Evolutionary conservation across 2,888 invertebrate genomes (phyloP).

Genomic region (Gerris lacustris): DNA sequence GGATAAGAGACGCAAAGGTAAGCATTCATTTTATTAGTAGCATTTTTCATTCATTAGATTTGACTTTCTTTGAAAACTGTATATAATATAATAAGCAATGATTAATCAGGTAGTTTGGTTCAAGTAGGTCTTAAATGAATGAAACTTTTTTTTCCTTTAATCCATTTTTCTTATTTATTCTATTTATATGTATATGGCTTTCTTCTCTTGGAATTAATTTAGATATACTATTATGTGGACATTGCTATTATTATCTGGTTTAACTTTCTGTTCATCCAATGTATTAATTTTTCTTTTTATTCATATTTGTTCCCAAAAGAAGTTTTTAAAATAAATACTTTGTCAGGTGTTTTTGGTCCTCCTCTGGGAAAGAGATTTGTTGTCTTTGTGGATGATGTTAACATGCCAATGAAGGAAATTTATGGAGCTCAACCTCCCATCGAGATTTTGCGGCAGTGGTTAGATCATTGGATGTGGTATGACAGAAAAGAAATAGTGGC

Average conservation of each 20-base stretch:
- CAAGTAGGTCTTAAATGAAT: no score
- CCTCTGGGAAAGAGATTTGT: slow-evolving; percentile 79
- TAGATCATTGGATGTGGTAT: slow-evolving; percentile 80
- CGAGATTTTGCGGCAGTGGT: slow-evolving; percentile 76
- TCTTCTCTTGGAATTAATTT: no score
- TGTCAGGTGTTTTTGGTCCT: slow-evolving; percentile 72
- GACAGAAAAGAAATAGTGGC: slow-evolving; percentile 68
- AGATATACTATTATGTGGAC: no score
- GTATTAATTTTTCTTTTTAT: no score
- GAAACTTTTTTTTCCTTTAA: no score
- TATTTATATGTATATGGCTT: no score
- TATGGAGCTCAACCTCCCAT: slow-evolving; percentile 93
- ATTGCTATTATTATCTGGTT: no score
- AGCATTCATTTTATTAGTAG: slow-evolving; percentile 16
- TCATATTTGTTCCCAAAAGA: no score
- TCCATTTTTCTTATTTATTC: no score
- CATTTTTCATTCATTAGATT: slow-evolving; percentile 10
- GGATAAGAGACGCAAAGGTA: slow-evolving; percentile 79
- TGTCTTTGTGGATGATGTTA: slow-evolving; percentile 91
- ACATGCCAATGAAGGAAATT: slow-evolving; percentile 79
- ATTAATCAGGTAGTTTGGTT: no score
- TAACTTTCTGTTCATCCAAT: no score
- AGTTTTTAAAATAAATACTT: neutral
- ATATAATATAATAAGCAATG: neutral
- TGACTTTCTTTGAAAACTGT: no score